Conservation (phyloP, 2,888 invertebrate species). For the Meandrusa payeni region DNA sequence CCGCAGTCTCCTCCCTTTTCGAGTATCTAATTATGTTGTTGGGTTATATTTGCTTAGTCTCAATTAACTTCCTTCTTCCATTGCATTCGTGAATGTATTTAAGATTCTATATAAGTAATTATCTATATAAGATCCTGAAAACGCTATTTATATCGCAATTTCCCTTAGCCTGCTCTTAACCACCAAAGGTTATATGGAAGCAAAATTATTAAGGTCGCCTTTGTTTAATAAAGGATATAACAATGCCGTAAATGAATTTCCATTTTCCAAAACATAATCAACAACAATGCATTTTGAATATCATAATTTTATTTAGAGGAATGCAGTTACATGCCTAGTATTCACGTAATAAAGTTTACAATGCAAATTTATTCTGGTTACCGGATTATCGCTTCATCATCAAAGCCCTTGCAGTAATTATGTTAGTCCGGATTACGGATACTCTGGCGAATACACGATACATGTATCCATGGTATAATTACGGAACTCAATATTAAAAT, state of each 20-base stretch:
- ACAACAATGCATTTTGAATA: not conserved
- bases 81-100: too few species aligned
- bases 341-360: constrained; percentile 41
- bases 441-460: constrained; percentile 24
- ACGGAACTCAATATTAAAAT: constrained; percentile 22
- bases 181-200: too few species aligned
- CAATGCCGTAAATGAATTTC: not conserved
- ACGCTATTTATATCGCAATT: too few species aligned
- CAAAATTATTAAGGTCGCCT: too few species aligned
- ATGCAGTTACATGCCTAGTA: constrained; percentile 19
- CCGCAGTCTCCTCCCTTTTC: too few species aligned
- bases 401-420: constrained; percentile 67
- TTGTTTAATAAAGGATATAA: too few species aligned
- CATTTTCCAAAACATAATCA: not conserved
- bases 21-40: too few species aligned
- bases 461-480: constrained; percentile 23
- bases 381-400: constrained; percentile 69
- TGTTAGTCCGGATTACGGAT: constrained; percentile 42
- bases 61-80: too few species aligned
- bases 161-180: too few species aligned
- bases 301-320: not conserved
- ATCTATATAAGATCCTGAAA: too few species aligned
- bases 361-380: constrained; percentile 74
- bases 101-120: too few species aligned
- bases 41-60: too few species aligned